Conservation (phyloP, 1,140 invertebrate genomes). For the Ganaspis sp. region DNA sequence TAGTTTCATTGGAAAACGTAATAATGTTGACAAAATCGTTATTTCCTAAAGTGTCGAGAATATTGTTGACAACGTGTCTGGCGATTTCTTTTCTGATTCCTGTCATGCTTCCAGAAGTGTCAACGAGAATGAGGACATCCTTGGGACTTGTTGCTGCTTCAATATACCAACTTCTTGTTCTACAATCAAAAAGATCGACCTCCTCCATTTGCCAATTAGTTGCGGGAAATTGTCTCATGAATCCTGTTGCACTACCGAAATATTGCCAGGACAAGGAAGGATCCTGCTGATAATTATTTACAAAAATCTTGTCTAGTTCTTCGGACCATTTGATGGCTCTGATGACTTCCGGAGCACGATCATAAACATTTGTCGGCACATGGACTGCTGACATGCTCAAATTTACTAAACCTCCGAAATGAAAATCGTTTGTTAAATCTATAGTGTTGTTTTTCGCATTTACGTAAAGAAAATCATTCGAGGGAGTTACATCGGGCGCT, state of each 20-base stretch:
- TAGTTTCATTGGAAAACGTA: constrained; percentile 87
- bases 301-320: constrained; percentile 90
- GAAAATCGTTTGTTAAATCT: constrained; percentile 81
- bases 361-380: constrained; percentile 96
- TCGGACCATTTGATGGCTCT: constrained; percentile 84
- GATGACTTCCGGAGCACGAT: constrained; percentile 77
- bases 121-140: constrained; percentile 96
- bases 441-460: constrained; percentile 84
- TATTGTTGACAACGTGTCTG: constrained; percentile 94
- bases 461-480: constrained; percentile 82
- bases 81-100: constrained; percentile 95
- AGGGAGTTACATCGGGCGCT: constrained; percentile 78
- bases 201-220: constrained; percentile 83
- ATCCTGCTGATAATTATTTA: constrained; percentile 91
- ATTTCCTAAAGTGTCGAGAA: constrained; percentile 97
- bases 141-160: constrained; percentile 97
- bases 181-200: constrained; percentile 92
- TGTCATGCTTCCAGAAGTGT: constrained; percentile 97
- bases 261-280: constrained; percentile 96
- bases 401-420: constrained; percentile 91
- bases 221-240: constrained; percentile 95
- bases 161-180: constrained; percentile 95
- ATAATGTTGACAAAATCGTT: constrained; percentile 99
- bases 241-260: constrained; percentile 96
- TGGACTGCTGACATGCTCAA: constrained; percentile 92